phyloP scores from a whole-genome alignment of 1,140 invertebrate species.

The Zelostemma sp. region DNA sequence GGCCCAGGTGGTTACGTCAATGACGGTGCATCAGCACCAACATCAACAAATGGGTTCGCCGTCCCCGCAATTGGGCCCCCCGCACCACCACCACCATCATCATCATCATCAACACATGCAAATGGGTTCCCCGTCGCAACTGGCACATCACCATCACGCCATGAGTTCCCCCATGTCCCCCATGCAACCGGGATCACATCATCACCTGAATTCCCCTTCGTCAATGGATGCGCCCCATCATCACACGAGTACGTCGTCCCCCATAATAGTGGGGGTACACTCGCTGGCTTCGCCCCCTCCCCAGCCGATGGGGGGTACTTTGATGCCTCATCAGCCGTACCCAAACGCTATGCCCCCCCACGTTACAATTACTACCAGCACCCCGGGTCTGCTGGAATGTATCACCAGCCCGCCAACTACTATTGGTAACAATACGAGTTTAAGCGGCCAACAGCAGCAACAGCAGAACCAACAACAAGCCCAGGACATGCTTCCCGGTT shows the following conservation, averaged over 20 bases:
- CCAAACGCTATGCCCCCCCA: constrained; percentile 87
- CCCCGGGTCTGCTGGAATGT: constrained; percentile 68
- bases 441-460: constrained; percentile 44
- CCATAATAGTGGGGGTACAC: constrained; percentile 65
- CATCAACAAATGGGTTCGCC: constrained; percentile 52
- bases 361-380: constrained; percentile 78
- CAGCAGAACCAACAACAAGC: constrained; percentile 68
- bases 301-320: constrained; percentile 72
- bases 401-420: constrained; percentile 79
- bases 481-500: constrained; percentile 68
- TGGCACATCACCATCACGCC: constrained; percentile 49
- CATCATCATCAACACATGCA: constrained; percentile 44
- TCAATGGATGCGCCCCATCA: constrained; percentile 55
- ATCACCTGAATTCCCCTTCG: constrained; percentile 62
- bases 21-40: constrained; percentile 39
- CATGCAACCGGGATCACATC: too few species aligned
- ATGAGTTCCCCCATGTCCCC: constrained; percentile 63
- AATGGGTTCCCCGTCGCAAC: constrained; percentile 49
- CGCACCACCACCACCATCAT: too few species aligned
- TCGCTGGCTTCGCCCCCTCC: constrained; percentile 72
- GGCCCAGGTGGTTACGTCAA: constrained; percentile 46
- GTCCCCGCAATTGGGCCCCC: constrained; percentile 33
- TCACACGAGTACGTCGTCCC: constrained; percentile 62
- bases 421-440: constrained; percentile 75
- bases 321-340: constrained; percentile 77